phyloP scores from a whole-genome alignment of 2,888 invertebrate species.

The Drosophila prostipennis region DNA sequence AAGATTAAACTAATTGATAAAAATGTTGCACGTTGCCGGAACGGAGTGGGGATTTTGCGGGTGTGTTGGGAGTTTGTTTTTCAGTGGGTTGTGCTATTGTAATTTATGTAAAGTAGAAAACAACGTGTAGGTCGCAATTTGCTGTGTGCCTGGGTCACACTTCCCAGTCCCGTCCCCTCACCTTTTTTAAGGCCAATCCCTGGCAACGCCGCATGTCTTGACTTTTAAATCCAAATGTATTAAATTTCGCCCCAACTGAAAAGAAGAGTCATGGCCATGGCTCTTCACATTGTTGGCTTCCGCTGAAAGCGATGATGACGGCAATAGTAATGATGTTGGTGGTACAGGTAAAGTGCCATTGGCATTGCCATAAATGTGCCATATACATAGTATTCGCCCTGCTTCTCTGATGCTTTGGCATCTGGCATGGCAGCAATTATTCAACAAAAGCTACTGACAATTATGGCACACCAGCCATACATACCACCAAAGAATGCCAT shows the following conservation, averaged over 20 bases:
- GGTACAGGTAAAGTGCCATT: slow-evolving; percentile 42
- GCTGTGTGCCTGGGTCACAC: slow-evolving; percentile 65
- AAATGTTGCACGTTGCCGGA: slow-evolving; percentile 73
- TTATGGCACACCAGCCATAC: slow-evolving; percentile 72
- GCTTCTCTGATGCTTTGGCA: slow-evolving; percentile 50
- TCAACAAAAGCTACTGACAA: slow-evolving; percentile 79
- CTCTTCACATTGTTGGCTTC: slow-evolving; percentile 38
- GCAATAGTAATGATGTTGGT: slow-evolving; percentile 25
- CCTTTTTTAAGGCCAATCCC: slow-evolving; percentile 37
- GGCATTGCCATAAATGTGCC: slow-evolving; percentile 45
- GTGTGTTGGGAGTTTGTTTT: slow-evolving; percentile 33
- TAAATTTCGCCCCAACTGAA: slow-evolving; percentile 67
- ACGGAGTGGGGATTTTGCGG: slow-evolving; percentile 35
- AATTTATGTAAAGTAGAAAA: slow-evolving; percentile 76
- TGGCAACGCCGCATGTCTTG: slow-evolving; percentile 74
- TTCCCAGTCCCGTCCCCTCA: neutral
- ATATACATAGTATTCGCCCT: slow-evolving; percentile 28
- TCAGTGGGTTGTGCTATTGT: slow-evolving; percentile 54
- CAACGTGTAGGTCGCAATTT: slow-evolving; percentile 76
- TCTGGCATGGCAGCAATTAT: slow-evolving; percentile 78
- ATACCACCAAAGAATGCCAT: slow-evolving; percentile 49
- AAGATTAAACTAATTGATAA: slow-evolving; percentile 80
- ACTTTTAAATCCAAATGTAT: slow-evolving; percentile 78
- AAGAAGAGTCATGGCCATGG: slow-evolving; percentile 55
- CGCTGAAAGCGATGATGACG: slow-evolving; percentile 27